Evolutionary conservation across 1,140 invertebrate species (phyloP), one percentile per base, ranked within the genome.

Genomic region (Ooceraea biroi): DNA sequence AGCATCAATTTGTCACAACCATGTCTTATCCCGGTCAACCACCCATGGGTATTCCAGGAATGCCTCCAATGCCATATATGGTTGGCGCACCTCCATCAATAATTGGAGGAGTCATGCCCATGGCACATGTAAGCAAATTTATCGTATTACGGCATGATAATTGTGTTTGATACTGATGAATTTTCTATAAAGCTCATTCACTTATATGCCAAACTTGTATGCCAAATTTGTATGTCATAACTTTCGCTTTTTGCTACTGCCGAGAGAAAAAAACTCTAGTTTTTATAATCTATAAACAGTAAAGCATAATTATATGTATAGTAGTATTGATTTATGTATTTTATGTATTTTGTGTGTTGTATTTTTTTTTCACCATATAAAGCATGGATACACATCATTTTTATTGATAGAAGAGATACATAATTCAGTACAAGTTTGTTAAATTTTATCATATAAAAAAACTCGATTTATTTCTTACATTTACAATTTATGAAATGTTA

Each of bases 21-120:
- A 94, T 94, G 94, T 94, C 94, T 58, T 94, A 94, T 88, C 94
- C 94, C 77, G 94, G 94, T 72, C 94, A 94, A 76, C 93, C 94
- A 44, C 94, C 94, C 4, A 92, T 94, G 91, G 94, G 94, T 48
- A 94, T 94, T 55, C 94, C 94, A 50, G 94, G 94, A 14, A 94
- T 94, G 93, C 94, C 94, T n/a, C 92, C 93, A 7, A 94, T 94
- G 94, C 92, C 93, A 78, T 94, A 94, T 55, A 94, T 94, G 93
- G 93, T 94, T 77, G 91, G 94, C 60, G 93, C 92, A 50, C 94
- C 94, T 61, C 94, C 94, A n/a, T 93, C 94, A 25, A 94, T 94
- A 52, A 91, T 94, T 46, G 93, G 94, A 36, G 92, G 94, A 72
- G 94, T 94, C 27, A 94, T 94, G 94, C 93, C 94, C 41, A 94